Conservation (phyloP, 1,140 invertebrate genomes). For the Micrasema longulum region DNA sequence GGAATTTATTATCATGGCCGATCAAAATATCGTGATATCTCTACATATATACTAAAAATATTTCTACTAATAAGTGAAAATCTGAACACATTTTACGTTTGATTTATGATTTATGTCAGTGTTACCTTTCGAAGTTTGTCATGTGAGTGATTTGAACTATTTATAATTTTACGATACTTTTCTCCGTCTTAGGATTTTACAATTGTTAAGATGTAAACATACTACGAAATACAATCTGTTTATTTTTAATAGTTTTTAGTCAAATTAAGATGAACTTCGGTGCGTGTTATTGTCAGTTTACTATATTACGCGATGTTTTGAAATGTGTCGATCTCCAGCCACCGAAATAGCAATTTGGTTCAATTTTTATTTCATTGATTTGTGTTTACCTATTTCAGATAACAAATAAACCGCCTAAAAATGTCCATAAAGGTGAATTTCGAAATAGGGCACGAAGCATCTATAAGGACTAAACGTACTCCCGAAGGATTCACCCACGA, state of each 20-base stretch:
- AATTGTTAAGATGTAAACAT: constrained; percentile 37
- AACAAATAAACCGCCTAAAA: constrained; percentile 5
- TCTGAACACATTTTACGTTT: constrained; percentile 10
- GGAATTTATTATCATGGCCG: constrained; percentile 41
- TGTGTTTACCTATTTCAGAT: constrained; percentile 15
- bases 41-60: constrained; percentile 18
- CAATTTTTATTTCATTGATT: constrained; percentile 20
- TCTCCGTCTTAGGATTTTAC: constrained; percentile 37
- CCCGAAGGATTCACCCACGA: constrained; percentile 95
- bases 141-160: constrained; percentile 7
- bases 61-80: constrained; percentile 33
- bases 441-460: constrained; percentile 92
- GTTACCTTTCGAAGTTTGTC: not conserved
- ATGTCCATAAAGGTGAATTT: constrained; percentile 87
- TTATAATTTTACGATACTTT: constrained; percentile 7
- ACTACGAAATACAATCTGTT: constrained; percentile 38
- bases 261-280: not conserved
- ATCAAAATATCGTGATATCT: constrained; percentile 45
- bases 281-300: constrained; percentile 1
- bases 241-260: constrained; percentile 28
- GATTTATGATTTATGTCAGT: not conserved
- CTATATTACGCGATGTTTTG: constrained; percentile 18
- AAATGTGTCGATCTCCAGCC: constrained; percentile 6
- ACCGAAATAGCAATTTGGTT: constrained; percentile 1
- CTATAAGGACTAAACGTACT: constrained; percentile 81